Evolutionary conservation across 1,140 invertebrate species (phyloP), one percentile per base, ranked within the genome.

Genomic region (Charaxes varanes): DNA sequence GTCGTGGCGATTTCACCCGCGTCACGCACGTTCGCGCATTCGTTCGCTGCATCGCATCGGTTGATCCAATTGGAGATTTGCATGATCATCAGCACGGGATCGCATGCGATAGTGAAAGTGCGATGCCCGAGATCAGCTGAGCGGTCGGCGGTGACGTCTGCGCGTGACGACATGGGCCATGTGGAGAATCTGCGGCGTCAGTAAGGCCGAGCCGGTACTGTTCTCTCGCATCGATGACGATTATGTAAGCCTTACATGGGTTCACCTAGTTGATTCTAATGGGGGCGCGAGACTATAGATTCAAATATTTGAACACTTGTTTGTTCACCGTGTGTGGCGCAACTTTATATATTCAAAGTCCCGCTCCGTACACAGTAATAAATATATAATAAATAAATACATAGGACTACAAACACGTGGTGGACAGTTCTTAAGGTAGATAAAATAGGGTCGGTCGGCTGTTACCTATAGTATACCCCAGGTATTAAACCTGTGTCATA

Each of bases 171-270:
- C 61, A 76, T 80, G 76, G 73, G 67, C 73, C 76, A 80, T 83
- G 79, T 80, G 76, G 76, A 80, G 59, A 57, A 80, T 80, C 48
- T 80, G 79, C 62, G 76, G 73, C 66, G 67, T 74, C 62, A 78
- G 68, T 79, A 80, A 79, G 59, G 68, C 56, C 41, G 61, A 80
- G 53, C 68, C 74, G 19, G 65, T 65, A 49, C 55, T 77, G 42
- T 79, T 77, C 55, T 62, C 55, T 48, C 56, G 45, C 53, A 21
- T 54, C 41, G 58, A 74, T 53, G 71, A 79, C 56, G 76, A 82
- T 61, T 79, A 69, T 71, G 78, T 82, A 78, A 80, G 78, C 19
- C 18, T 46, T 37, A 22, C 7, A 42, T 41, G 34, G 41, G 18
- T 34, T 22, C 10, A 37, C n/a, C 22, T 40, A 26, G 30, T 27